These are phyloP conservation scores for Carassius carassius DNA, from an alignment of 2,113 vertebrate genomes.

Conservation along the genomic window DNA sequence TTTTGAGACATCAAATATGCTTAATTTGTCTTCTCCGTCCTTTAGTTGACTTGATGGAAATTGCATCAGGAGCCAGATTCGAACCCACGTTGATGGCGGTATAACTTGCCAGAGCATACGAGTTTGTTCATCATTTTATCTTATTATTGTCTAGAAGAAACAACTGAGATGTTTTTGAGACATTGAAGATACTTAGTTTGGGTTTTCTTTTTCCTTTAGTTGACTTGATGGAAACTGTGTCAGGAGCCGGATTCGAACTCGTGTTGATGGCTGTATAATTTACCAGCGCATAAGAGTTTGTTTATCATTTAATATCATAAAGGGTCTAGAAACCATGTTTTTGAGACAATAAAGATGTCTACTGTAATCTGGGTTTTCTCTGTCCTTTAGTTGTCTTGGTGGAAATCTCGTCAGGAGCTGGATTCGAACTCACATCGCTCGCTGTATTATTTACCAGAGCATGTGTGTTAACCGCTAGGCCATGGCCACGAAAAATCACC, in stretches of 20 bases:
- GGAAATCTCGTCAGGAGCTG: not conserved
- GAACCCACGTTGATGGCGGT: not conserved
- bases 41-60: not conserved
- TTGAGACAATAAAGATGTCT: not conserved
- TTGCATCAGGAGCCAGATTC: not conserved
- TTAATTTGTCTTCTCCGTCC: not conserved
- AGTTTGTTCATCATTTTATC: not conserved
- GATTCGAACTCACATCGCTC: not conserved
- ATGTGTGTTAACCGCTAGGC: not conserved
- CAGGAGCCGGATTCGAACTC: not conserved
- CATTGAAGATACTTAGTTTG: not conserved
- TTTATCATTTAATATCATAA: not conserved
- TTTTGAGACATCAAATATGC: not conserved
- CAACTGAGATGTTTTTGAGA: not conserved
- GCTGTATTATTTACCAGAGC: no score
- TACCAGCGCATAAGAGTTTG: not conserved
- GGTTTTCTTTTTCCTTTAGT: no score
- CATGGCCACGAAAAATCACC: no score
- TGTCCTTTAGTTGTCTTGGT: no score
- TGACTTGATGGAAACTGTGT: not conserved
- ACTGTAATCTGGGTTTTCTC: no score
- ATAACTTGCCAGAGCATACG: not conserved
- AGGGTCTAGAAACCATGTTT: not conserved
- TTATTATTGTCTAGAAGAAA: not conserved
- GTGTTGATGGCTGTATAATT: no score